Evolutionary conservation across 2,888 invertebrate genomes (phyloP).

Genomic region (Mamestra brassicae): DNA sequence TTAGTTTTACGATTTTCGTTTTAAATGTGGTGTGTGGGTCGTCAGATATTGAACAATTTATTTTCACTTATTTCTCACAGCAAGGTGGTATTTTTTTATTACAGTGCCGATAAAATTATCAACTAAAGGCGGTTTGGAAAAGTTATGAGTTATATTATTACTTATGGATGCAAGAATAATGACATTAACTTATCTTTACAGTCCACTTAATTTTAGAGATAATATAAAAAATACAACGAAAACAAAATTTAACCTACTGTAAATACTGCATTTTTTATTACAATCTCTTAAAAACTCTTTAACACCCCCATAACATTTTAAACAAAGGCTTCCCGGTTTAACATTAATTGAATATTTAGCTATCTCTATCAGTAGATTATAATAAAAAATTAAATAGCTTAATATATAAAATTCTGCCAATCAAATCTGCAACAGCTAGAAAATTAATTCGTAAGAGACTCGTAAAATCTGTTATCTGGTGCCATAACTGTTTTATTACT

Average conservation of each 20-base stretch:
- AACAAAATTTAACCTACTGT: neutral
- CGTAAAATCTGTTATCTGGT: conserved; percentile 65
- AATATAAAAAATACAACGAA: neutral
- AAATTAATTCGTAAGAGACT: conserved; percentile 67
- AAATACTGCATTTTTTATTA: conserved; percentile 28
- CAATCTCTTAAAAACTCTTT: neutral
- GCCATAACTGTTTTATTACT: conserved; percentile 67
- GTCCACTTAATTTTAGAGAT: neutral
- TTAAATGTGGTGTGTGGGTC: no score
- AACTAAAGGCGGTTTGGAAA: neutral
- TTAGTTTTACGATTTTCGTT: no score
- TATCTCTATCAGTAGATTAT: conserved; percentile 37
- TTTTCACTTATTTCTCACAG: no score
- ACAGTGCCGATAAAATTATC: no score
- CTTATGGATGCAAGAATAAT: neutral
- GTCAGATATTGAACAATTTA: no score
- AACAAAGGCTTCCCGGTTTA: conserved; percentile 2
- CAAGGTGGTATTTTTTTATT: no score
- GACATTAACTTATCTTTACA: neutral
- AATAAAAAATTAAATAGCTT: conserved; percentile 44
- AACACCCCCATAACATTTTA: conserved; percentile 7
- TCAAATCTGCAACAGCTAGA: conserved; percentile 57
- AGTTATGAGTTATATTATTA: neutral
- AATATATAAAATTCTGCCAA: conserved; percentile 57
- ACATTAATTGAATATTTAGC: conserved; percentile 37